phyloP scores from a whole-genome alignment of 2,888 invertebrate species.

The Cybosia mesomella region DNA sequence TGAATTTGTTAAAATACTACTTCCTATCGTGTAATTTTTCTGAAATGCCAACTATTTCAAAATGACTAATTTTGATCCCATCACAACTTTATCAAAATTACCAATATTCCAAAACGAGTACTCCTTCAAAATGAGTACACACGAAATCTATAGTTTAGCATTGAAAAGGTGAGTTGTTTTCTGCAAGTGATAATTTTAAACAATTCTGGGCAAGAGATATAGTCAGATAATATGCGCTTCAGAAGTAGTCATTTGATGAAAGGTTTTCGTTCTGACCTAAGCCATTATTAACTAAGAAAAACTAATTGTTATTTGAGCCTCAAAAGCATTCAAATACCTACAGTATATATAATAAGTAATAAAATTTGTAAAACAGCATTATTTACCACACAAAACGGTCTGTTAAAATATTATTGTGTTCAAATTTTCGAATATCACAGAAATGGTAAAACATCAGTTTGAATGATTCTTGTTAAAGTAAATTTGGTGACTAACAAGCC shows the following conservation, averaged over 20 bases:
- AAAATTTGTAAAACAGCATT: neutral
- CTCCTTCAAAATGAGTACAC: neutral
- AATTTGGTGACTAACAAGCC: constrained; percentile 9
- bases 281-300: neutral
- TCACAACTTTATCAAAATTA: neutral
- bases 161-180: too few relatives aligned
- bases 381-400: neutral
- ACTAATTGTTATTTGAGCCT: constrained; percentile 25
- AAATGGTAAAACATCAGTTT: constrained; percentile 7
- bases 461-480: constrained; percentile 7
- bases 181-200: too few relatives aligned
- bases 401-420: neutral
- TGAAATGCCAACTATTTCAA: neutral
- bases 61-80: neutral
- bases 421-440: constrained; percentile 22
- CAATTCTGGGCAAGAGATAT: neutral
- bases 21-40: neutral
- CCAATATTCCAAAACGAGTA: neutral
- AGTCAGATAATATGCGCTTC: neutral
- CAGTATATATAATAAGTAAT: neutral
- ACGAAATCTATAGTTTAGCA: neutral
- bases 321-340: constrained; percentile 22
- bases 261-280: neutral
- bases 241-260: neutral
- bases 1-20: neutral